Evolutionary conservation across 1,140 invertebrate species (phyloP).

Genomic region (Lepidostoma basale): DNA sequence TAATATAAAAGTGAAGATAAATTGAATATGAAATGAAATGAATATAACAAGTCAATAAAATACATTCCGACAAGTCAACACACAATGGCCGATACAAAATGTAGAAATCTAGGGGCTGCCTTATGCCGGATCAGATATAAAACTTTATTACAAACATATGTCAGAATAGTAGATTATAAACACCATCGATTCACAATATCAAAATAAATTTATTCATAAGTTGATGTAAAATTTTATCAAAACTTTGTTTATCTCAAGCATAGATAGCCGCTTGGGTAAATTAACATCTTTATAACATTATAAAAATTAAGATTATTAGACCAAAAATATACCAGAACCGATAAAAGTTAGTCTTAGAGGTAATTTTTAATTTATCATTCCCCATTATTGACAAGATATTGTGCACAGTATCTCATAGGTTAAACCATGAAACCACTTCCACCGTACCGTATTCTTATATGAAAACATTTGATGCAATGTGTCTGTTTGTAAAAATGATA

Average conservation of each 20-base stretch:
- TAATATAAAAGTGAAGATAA: conserved; percentile 12
- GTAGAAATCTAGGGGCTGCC: neutral
- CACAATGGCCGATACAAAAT: conserved; percentile 21
- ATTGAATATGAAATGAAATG: neutral
- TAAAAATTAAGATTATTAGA: conserved; percentile 36
- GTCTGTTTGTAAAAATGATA: no score
- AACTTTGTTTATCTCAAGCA: conserved; percentile 6
- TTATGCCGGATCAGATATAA: conserved; percentile 12
- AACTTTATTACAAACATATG: conserved; percentile 2
- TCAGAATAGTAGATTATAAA: conserved; percentile 30
- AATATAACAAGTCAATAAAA: conserved; percentile 16
- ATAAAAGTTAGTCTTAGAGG: neutral
- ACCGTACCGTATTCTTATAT: no score
- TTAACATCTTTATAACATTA: conserved; percentile 21
- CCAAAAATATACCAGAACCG: conserved; percentile 24
- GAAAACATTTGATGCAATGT: no score
- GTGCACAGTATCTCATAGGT: neutral
- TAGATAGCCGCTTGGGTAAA: conserved; percentile 11
- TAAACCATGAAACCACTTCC: neutral
- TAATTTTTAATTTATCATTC: neutral
- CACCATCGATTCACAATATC: conserved; percentile 30
- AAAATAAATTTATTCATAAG: conserved; percentile 34
- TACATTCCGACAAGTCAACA: conserved; percentile 19
- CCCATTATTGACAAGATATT: neutral
- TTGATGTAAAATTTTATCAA: conserved; percentile 38